A percentile compares a stretch with the other conserved stretches of the same genome.
Conservation (phyloP, 53 echinoderm and acorn worm genomes). For the Holothuria leucospilota region DNA sequence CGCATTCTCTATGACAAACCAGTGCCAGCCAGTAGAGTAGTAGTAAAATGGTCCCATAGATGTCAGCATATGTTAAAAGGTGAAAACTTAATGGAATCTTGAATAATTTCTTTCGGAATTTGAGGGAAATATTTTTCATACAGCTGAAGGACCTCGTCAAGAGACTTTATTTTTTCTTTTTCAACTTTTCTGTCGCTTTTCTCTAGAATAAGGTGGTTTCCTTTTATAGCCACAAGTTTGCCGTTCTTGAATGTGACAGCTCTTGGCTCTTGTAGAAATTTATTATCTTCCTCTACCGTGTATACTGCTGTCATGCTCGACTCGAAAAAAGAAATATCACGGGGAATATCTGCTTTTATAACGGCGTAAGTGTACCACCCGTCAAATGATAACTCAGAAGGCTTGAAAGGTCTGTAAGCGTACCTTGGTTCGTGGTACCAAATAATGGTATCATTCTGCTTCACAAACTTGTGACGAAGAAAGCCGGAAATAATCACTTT, state of each 20-base stretch:
- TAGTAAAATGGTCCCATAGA: too few species aligned
- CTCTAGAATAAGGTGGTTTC: constrained; percentile 21
- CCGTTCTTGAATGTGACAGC: constrained; percentile 11
- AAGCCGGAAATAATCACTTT: constrained; percentile 18
- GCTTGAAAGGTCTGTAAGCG: not conserved
- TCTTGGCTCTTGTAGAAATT: constrained; percentile 20
- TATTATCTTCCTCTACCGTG: constrained; percentile 1
- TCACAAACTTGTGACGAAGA: constrained; percentile 45
- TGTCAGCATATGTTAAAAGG: not conserved
- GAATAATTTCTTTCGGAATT: not conserved
- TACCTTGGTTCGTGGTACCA: constrained; percentile 44
- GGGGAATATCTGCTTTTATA: not conserved
- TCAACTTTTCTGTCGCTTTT: constrained; percentile 11
- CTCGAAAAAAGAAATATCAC: constrained; percentile 30
- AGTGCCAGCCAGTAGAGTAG: too few species aligned
- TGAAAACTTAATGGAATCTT: not conserved
- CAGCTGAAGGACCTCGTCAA: not conserved
- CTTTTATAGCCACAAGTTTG: constrained; percentile 36
- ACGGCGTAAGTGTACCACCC: constrained; percentile 42
- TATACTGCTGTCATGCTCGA: constrained; percentile 8
- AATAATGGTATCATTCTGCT: not conserved
- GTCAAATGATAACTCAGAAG: not conserved
- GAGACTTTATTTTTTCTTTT: not conserved
- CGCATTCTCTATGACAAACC: too few species aligned
- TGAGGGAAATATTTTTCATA: constrained; percentile 27